Evolutionary conservation across 2,113 vertebrate genomes (phyloP), one percentile per base, ranked within the genome.

Genomic region (Columba livia): DNA sequence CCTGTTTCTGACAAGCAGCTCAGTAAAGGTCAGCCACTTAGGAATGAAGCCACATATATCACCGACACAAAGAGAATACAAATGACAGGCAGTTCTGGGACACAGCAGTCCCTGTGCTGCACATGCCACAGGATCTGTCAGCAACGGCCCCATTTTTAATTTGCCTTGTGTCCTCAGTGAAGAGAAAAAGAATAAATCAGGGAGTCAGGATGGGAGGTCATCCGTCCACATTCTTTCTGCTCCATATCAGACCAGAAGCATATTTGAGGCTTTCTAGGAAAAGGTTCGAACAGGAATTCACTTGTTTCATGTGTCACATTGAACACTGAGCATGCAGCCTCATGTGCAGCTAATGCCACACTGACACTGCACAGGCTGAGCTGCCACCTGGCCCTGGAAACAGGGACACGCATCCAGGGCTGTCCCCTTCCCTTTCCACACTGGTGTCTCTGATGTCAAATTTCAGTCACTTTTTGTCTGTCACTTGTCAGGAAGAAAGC

Each of bases 1-100:
- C 85, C 78, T 67, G 80, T 50, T 83, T 79, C 94, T 95, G 92
- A 56, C 89, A 91, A 50, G 65, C 79, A 77, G 62, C 71, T 89
- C 0, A 0, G 58, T 23, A 61, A 93, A 95, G 93, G 67, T 88
- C 86, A 80, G 54, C 42, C 36, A 34, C 66, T 84, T 32, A 5
- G 58, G 47, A n/a, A 69, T 36, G 81, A 79, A 88, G 69, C 86
- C 54, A 28, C 6, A 18, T 6, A 36, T 56, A 87, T 73, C 88
- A 71, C 2, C 5, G 3, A 62, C 88, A 78, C 32, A 4, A 13
- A 21, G 70, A 73, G 56, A 64, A 20, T 11, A 36, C 34, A 34
- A 64, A 40, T 26, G 58, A 85, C 93, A 62, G 79, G 3, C 66
- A 79, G 72, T 7, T 60, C 79, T 58, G 70, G 85, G 78, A 42